Percentiles rank a stretch among this genome's conserved stretches.
Conservation (phyloP, 37 sponge, comb jelly and placozoan genomes). For the Aplysina aerophoba region DNA sequence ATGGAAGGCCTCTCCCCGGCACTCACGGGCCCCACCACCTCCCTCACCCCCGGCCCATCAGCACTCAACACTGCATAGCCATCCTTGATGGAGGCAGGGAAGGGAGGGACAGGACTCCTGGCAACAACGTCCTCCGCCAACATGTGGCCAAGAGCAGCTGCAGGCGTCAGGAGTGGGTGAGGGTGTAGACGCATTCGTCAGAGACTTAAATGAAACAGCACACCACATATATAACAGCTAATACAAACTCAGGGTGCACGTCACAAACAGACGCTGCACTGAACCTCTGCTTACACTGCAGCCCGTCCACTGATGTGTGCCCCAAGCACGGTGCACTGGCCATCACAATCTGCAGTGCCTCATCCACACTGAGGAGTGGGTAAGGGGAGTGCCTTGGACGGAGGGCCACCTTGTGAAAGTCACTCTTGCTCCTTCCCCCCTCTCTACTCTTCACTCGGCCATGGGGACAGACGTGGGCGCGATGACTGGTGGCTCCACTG, state of each 20-base stretch:
- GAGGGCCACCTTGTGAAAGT: slow-evolving; percentile 27
- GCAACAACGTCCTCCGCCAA: slow-evolving; percentile 72
- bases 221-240: too few relatives aligned
- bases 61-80: slow-evolving; percentile 94
- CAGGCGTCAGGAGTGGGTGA: too few relatives aligned
- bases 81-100: slow-evolving; percentile 96
- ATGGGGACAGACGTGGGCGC: slow-evolving; percentile 48
- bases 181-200: too few relatives aligned
- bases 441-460: slow-evolving; percentile 9
- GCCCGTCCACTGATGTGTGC: too few relatives aligned
- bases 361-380: not conserved
- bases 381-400: not conserved
- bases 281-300: too few relatives aligned
- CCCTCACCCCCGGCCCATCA: slow-evolving; percentile 75
- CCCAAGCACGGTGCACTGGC: not conserved
- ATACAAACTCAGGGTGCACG: too few relatives aligned
- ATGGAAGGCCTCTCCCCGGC: slow-evolving; percentile 73
- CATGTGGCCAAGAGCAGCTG: slow-evolving; percentile 65
- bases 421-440: slow-evolving; percentile 34
- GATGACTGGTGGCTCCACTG: not conserved
- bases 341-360: slow-evolving; percentile 66
- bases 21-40: slow-evolving; percentile 63
- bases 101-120: slow-evolving; percentile 80
- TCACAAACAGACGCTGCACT: too few relatives aligned
- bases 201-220: too few relatives aligned